Conservation (phyloP, 2,888 invertebrate species). For the Leptura quadrifasciata region DNA sequence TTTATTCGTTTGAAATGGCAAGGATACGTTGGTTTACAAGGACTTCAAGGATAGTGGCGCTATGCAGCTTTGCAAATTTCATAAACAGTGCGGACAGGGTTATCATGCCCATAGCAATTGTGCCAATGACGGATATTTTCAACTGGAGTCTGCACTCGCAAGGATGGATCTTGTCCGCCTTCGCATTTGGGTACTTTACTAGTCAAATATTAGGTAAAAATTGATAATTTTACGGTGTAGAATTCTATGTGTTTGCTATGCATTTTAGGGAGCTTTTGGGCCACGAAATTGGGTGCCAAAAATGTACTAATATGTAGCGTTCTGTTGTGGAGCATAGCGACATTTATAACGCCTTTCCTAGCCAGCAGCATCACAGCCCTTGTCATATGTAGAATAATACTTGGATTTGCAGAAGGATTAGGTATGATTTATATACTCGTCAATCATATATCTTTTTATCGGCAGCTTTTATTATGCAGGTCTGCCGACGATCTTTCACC, state of each 20-base stretch:
- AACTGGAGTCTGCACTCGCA: conserved; percentile 83
- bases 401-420: conserved; percentile 85
- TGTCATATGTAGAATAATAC: conserved; percentile 79
- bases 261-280: conserved; percentile 79
- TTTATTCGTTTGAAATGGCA: conserved; percentile 67
- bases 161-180: conserved; percentile 85
- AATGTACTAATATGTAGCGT: conserved; percentile 82
- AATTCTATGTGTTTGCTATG: background rate
- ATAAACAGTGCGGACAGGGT: conserved; percentile 86
- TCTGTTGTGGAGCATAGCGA: conserved; percentile 84
- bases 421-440: conserved; percentile 72
- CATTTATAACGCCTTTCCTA: conserved; percentile 81
- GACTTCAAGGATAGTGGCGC: conserved; percentile 78
- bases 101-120: conserved; percentile 86
- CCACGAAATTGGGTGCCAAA: conserved; percentile 82
- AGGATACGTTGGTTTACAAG: conserved; percentile 75
- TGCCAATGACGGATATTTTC: conserved; percentile 83
- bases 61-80: conserved; percentile 85
- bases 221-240: background rate
- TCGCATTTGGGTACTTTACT: conserved; percentile 85
- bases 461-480: conserved; percentile 73
- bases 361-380: conserved; percentile 80
- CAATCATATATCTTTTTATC: conserved; percentile 9
- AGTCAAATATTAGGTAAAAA: conserved; percentile 79
- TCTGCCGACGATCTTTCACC: conserved; percentile 84